These are phyloP conservation scores for Caenorhabditis inopinata DNA, from an alignment of 1,140 invertebrate genomes.

Conservation along the genomic window DNA sequence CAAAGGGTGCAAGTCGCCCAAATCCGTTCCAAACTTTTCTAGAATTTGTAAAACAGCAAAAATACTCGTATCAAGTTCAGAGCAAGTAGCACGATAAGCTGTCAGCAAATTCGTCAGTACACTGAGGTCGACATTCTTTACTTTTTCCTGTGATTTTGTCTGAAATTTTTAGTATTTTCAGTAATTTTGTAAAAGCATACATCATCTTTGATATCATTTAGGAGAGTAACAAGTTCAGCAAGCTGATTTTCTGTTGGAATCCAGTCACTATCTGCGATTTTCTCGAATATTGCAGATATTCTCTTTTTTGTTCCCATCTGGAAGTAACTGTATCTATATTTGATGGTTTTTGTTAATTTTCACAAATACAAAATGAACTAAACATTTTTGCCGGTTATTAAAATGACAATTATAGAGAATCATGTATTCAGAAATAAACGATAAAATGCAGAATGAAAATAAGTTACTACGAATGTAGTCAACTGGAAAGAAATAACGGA, in stretches of 20 bases:
- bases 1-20: neutral
- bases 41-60: neutral
- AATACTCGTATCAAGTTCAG: neutral
- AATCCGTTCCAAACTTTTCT: neutral
- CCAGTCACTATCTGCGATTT: neutral
- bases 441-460: too few relatives aligned
- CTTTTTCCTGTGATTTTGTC: neutral
- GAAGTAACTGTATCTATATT: neutral
- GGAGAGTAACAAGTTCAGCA: neutral
- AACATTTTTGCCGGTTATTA: too few relatives aligned
- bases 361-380: too few relatives aligned
- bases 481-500: too few relatives aligned
- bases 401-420: too few relatives aligned
- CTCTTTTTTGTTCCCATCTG: neutral
- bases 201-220: neutral
- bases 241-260: neutral
- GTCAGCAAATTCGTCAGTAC: neutral
- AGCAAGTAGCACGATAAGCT: neutral
- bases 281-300: neutral
- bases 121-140: neutral
- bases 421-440: too few relatives aligned
- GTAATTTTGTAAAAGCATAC: neutral
- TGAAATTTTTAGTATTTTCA: neutral
- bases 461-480: too few relatives aligned
- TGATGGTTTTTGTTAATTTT: neutral